These are phyloP conservation scores for Philotrypesis tridentata DNA, from an alignment of 1,140 invertebrate genomes.

Conservation along the genomic window DNA sequence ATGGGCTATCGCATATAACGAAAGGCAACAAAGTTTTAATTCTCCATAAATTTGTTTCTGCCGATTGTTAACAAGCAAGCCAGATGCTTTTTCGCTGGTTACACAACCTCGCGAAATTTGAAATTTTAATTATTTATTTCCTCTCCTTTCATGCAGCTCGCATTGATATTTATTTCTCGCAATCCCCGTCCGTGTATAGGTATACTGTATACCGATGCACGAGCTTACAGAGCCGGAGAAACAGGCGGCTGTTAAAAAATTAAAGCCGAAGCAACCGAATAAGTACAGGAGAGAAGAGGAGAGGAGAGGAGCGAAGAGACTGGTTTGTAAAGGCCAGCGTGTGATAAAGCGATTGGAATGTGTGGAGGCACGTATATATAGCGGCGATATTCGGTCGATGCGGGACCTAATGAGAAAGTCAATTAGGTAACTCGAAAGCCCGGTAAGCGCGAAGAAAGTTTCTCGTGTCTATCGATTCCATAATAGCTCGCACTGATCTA, in stretches of 20 bases:
- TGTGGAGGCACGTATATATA: too few relatives aligned
- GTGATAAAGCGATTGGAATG: neutral
- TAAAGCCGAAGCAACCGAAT: neutral
- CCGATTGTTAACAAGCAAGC: too few relatives aligned
- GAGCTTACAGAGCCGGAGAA: neutral
- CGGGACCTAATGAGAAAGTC: neutral
- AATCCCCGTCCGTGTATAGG: too few relatives aligned
- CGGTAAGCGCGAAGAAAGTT: neutral
- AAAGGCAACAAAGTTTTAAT: too few relatives aligned
- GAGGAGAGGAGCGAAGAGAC: neutral
- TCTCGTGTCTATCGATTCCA: neutral
- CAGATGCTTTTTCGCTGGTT: too few relatives aligned
- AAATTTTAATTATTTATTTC: too few relatives aligned
- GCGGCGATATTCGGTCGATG: neutral
- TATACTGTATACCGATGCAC: too few relatives aligned
- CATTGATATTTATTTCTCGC: too few relatives aligned
- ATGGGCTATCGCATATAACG: too few relatives aligned
- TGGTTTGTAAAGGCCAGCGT: neutral
- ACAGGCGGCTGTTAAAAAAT: neutral
- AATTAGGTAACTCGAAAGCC: neutral
- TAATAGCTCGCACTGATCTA: neutral
- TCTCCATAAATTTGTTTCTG: too few relatives aligned
- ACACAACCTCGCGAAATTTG: too few relatives aligned
- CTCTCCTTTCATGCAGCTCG: too few relatives aligned
- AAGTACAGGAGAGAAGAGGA: neutral